These are phyloP conservation scores for Ooceraea biroi DNA, from an alignment of 1,140 invertebrate species.

Conservation along the genomic window DNA sequence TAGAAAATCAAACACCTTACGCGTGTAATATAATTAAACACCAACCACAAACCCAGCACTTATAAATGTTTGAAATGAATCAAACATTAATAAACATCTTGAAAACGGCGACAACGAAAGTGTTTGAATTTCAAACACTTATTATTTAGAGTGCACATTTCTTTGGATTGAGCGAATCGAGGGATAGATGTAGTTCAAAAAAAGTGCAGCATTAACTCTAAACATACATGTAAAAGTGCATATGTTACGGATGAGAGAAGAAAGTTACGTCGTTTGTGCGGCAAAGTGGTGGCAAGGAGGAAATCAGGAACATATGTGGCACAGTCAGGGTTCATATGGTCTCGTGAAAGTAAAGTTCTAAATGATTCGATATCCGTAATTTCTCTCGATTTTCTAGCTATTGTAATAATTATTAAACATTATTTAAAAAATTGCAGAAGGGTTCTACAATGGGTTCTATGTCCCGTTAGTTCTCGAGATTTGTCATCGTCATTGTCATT, in stretches of 20 bases:
- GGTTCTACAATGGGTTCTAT: slow-evolving; percentile 11
- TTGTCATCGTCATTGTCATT: slow-evolving; percentile 19
- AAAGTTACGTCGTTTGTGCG: slow-evolving; percentile 40
- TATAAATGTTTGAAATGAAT: no score
- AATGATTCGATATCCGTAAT: slow-evolving; percentile 13
- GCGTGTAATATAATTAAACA: no score
- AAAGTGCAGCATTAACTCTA: slow-evolving; percentile 75
- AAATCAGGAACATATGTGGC: slow-evolving; percentile 9
- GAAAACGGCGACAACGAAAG: no score
- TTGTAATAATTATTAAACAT: slow-evolving; percentile 2
- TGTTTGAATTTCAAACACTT: no score
- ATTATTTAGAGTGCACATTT: no score
- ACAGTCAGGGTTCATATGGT: slow-evolving; percentile 17
- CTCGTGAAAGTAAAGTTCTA: neutral
- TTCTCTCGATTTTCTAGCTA: neutral
- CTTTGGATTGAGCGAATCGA: slow-evolving; percentile 35
- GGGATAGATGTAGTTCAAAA: slow-evolving; percentile 32
- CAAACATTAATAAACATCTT: no score
- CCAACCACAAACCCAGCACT: no score
- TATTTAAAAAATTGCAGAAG: slow-evolving; percentile 46
- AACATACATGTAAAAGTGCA: slow-evolving; percentile 64
- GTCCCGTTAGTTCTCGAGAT: slow-evolving; percentile 30
- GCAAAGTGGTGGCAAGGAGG: neutral
- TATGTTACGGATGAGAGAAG: slow-evolving; percentile 15
- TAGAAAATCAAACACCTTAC: no score